Evolutionary conservation across 2,797 vertebrate genomes (phyloP), one percentile per base, ranked within the genome.

Genomic region (Gadopsis marmoratus): DNA sequence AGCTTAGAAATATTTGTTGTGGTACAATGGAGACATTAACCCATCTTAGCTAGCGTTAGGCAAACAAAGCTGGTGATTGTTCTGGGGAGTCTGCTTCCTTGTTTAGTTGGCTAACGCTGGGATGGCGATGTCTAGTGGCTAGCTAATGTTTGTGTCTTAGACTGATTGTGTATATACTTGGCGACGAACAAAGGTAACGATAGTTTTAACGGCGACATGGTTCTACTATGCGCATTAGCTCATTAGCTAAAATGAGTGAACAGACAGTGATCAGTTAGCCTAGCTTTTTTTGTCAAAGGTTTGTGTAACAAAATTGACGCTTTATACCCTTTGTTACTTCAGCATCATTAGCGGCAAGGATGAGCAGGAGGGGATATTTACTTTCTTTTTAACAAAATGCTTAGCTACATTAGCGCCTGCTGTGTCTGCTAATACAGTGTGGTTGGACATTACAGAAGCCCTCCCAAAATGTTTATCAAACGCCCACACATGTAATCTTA

Each of bases 1-100:
- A 91, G 88, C 91, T 82, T 14, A 23, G 29, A 63, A 64, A 83
- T 80, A 84, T 89, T 86, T 90, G 88, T 87, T 89, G 75, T 90
- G 83, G 62, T 75, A 64, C n/a, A 37, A 61, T 45, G 45, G 39
- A 71, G 35, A 61, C 59, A 19, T 68, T 86, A 71, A 17, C 64
- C 41, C 81, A 83, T 65, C 65, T 74, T 77, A 69, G 69, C 37
- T 83, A 72, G 64, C 69, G 37, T 87, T 76, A 77, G 79, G 82
- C 23, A 7, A 43, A 63, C 11, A 19, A 6, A 83, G 35, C 53
- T 69, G 39, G 12, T 19, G 39, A 11, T 65, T 60, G 23, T 35
- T 85, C 48, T 62, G 31, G 1, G 12, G 4, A n/a, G 1, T 4
- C 31, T 7, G 29, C 3, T 29, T 37, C 37, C 1, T 33, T 23